These are phyloP conservation scores for Dasyprocta punctata DNA, from an alignment of 2,113 vertebrate genomes.

Conservation along the genomic window DNA sequence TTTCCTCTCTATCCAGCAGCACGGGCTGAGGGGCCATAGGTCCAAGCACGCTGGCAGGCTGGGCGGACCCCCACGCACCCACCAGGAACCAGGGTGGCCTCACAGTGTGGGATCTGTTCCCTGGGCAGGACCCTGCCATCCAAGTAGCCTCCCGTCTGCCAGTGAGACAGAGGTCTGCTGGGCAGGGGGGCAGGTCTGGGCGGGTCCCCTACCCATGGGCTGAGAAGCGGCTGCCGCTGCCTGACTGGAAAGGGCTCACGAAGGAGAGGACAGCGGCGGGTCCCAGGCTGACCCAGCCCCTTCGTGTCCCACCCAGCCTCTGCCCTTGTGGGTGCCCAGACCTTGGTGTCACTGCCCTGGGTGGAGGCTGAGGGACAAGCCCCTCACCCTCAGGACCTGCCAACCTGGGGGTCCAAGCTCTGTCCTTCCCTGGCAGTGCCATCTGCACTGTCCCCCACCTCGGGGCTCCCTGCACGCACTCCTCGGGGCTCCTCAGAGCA, in stretches of 20 bases:
- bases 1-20: neutral
- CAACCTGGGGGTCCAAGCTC: neutral
- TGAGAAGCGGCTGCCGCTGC: neutral
- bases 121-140: neutral
- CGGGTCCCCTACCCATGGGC: neutral
- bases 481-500: neutral
- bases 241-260: neutral
- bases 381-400: neutral
- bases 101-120: neutral
- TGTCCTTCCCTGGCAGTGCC: neutral
- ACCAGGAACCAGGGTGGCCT: neutral
- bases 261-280: fast-evolving
- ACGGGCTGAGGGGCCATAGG: fast-evolving
- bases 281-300: neutral
- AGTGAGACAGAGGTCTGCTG: no score
- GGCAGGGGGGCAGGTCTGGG: neutral
- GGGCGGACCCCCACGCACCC: fast-evolving
- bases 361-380: no score
- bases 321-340: neutral
- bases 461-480: neutral
- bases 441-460: neutral
- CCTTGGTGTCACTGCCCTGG: fast-evolving
- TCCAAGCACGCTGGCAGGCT: fast-evolving
- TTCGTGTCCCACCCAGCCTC: no score
- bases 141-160: neutral